A percentile compares a stretch with the other conserved stretches of the same genome.
Evolutionary conservation across 2,888 invertebrate species (phyloP).

Genomic region (Celastrina argiolus): DNA sequence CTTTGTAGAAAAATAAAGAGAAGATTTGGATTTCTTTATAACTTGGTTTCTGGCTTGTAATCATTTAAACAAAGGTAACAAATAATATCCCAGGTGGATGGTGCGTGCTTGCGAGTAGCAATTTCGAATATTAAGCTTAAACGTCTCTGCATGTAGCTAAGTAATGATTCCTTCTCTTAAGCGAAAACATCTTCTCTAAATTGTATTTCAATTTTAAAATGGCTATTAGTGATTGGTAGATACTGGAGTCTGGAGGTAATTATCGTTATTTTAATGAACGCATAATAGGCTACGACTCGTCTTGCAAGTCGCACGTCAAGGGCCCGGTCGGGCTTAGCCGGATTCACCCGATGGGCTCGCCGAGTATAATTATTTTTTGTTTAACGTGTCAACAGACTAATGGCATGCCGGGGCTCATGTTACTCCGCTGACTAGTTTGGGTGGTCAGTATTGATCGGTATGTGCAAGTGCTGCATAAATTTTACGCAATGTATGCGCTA

Average conservation of each 20-base stretch:
- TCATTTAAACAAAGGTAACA: too few species aligned
- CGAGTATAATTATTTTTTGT: constrained; percentile 63
- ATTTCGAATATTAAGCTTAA: background rate
- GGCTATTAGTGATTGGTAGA: background rate
- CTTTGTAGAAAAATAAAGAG: too few species aligned
- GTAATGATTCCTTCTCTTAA: background rate
- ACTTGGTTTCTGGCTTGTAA: too few species aligned
- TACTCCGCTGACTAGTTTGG: constrained; percentile 63
- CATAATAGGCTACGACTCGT: constrained; percentile 4
- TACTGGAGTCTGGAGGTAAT: background rate
- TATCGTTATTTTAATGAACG: constrained; percentile 13
- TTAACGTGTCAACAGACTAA: constrained; percentile 70
- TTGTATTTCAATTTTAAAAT: background rate
- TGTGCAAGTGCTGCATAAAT: constrained; percentile 63
- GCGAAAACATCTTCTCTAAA: background rate
- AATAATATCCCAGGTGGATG: too few species aligned
- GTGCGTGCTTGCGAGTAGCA: background rate
- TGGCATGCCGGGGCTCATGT: constrained; percentile 67
- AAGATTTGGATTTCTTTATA: too few species aligned
- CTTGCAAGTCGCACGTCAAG: background rate
- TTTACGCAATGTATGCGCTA: constrained; percentile 71
- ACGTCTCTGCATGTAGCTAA: background rate
- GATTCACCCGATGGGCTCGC: constrained; percentile 44
- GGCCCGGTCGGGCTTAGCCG: background rate
- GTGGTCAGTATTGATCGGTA: constrained; percentile 52